Conservation (phyloP, 2,888 invertebrate species). For the Philereme transversata region DNA sequence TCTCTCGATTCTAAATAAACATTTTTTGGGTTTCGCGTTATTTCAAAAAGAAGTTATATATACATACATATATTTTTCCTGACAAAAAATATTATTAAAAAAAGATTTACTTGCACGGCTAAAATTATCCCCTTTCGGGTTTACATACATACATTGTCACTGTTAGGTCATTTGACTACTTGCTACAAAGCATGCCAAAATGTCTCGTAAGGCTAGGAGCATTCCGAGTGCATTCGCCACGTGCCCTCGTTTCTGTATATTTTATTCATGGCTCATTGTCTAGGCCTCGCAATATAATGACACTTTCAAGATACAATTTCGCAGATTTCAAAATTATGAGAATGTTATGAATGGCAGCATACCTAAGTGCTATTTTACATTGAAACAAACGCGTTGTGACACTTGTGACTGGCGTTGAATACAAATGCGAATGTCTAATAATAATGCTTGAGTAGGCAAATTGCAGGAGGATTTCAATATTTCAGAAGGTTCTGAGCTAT, state of each 20-base stretch:
- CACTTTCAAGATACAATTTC: slow-evolving; percentile 38
- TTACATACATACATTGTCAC: too few relatives aligned
- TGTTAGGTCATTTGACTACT: too few relatives aligned
- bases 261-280: slow-evolving; percentile 61
- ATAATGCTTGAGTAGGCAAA: not conserved
- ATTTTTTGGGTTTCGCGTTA: too few relatives aligned
- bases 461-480: not conserved
- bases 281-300: slow-evolving; percentile 42
- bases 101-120: too few relatives aligned
- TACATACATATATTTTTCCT: too few relatives aligned
- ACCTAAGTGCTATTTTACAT: slow-evolving; percentile 16
- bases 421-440: not conserved
- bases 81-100: too few relatives aligned
- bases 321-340: slow-evolving; percentile 44
- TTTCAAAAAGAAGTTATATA: too few relatives aligned
- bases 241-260: slow-evolving; percentile 52
- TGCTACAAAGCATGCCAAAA: not conserved
- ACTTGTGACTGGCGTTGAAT: not conserved
- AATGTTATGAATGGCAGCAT: slow-evolving; percentile 31
- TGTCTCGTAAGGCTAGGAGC: slow-evolving; percentile 20
- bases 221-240: slow-evolving; percentile 21
- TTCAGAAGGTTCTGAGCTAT: too few relatives aligned
- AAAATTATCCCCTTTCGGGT: too few relatives aligned
- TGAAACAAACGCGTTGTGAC: slow-evolving; percentile 9
- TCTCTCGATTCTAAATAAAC: too few relatives aligned